Base-by-base conservation (phyloP, 2,888 invertebrate species). In the Caenorhabditis virilis region DNA sequence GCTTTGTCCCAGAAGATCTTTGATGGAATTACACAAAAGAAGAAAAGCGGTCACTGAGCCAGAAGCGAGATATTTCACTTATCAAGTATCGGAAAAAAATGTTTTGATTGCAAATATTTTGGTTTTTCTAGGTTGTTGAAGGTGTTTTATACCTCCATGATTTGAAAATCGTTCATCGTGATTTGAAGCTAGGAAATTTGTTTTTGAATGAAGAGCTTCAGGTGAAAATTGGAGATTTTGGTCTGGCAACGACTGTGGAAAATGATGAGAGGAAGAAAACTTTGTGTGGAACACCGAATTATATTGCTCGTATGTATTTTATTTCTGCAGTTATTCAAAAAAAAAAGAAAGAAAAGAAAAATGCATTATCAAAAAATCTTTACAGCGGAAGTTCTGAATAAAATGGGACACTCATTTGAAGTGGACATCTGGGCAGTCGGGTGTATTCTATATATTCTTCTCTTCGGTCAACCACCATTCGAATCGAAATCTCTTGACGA, bases 381-480 rank as follows among this genome's bases (percentile, higher is more conserved):
- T 70, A 50, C 26, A 71, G 71, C 82, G 0, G 98, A 99, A 86
- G 94, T 99, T 80, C 86, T 99, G 77, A 91, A 89, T 45, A 98
- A 97, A 85, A 91, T 91, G 83, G 98, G 98, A 0, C 98, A 99
- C 85, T 95, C 95, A 38, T 98, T 90, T 84, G 97, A 97, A 87
- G 98, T 97, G 9, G 98, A 99, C 85, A 89, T 97, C 69, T 99
- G 98, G 98, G 97, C 97, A 27, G 88, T 98, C 82, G 98, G 87
- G 25, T 83, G 83, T 49, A 83, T 84, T 50, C 69, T 83, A 13
- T 98, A 93, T 85, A 98, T 98, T 0, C 86, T 99, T 72, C 87
- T 98, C 5, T 91, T 95, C 52, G 98, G 98, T 15, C 92, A 92
- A 82, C 98, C 98, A 20, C 98, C 98, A 3, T 99, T 99, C 85